Percentiles rank a stretch among this genome's conserved stretches.
Conservation (phyloP, 2,888 invertebrate species). For the Tiliacea aurago region DNA sequence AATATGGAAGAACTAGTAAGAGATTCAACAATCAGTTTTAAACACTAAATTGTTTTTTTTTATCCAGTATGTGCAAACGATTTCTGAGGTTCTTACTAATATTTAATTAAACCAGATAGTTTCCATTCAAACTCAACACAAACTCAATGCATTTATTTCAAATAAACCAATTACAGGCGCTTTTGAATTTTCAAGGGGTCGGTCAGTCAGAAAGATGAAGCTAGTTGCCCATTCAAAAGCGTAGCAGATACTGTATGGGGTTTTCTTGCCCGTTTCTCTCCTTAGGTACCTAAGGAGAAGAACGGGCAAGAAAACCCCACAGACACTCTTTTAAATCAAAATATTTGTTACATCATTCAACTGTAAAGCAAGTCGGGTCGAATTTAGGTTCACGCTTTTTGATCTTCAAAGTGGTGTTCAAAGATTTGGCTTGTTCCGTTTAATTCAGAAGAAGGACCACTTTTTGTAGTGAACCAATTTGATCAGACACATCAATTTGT, state of each 20-base stretch:
- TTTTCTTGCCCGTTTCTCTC: no score
- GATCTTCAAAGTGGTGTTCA: neutral
- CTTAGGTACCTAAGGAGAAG: no score
- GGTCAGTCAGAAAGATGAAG: no score
- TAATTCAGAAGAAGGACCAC: no score
- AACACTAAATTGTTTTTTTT: neutral
- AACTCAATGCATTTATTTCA: neutral
- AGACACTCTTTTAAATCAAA: neutral
- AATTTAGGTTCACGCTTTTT: constrained; percentile 4
- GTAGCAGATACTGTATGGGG: no score
- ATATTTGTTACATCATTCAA: neutral
- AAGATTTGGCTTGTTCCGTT: neutral
- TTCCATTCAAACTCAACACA: neutral
- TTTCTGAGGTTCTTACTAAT: neutral
- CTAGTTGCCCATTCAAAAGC: no score
- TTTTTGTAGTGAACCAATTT: constrained; percentile 13
- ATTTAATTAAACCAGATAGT: constrained; percentile 12
- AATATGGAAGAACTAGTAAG: neutral
- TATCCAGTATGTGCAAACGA: neutral
- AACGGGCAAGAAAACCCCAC: neutral
- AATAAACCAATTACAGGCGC: neutral
- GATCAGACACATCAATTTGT: constrained; percentile 9
- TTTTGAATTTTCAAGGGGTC: no score
- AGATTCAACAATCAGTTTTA: constrained; percentile 1
- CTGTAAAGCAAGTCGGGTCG: constrained; percentile 1